Base-by-base conservation (phyloP, 2,888 invertebrate species). In the Neoitamus cyanurus region DNA sequence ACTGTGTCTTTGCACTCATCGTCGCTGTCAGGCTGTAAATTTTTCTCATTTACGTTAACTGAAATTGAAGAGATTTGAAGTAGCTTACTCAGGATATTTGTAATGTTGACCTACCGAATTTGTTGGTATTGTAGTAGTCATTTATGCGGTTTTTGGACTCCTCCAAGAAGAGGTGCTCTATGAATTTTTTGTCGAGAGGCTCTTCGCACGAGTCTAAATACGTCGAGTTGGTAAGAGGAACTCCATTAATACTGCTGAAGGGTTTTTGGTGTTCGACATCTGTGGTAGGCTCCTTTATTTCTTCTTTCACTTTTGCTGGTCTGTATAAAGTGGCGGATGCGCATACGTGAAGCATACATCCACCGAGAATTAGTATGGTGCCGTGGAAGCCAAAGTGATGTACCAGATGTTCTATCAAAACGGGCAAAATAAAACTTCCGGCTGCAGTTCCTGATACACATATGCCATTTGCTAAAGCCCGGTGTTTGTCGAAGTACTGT, bases 381-480 rank as follows among this genome's bases (percentile, higher is more conserved):
- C 95, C 95, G 88, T 95, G 94, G 80, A 95, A 93, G 4, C 96
- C 96, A 86, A 95, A 96, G 87, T 92, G 92, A 83, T 94, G 94
- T 0, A 95, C 94, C 31, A 96, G 91, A 84, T 93, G 93, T 88
- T 95, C 94, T 34, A 96, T 94, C 73, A 96, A 90, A 89, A 95
- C 94, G 0, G 96, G 96, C 85, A 96, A 93, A 2, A 96, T 94
- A 88, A 96, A 95, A 88, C 95, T 95, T 1, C 96, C 96, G 0
- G 95, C 94, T 0, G 96, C 96, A 3, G 95, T 96, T 86, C 96
- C 96, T 69, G 95, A 95, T 85, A 96, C 95, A 88, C 96, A 96
- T 87, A 96, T 94, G 0, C 96, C 96, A 88, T 96, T 96, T 0
- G 96, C 96, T 86, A 96, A 88, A 0, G 96, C 96, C 80, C 96